A percentile compares a stretch with the other conserved stretches of the same genome.
Evolutionary conservation across 64 coral and sea anemone species (phyloP).

Genomic region (Anthopleura sola): DNA sequence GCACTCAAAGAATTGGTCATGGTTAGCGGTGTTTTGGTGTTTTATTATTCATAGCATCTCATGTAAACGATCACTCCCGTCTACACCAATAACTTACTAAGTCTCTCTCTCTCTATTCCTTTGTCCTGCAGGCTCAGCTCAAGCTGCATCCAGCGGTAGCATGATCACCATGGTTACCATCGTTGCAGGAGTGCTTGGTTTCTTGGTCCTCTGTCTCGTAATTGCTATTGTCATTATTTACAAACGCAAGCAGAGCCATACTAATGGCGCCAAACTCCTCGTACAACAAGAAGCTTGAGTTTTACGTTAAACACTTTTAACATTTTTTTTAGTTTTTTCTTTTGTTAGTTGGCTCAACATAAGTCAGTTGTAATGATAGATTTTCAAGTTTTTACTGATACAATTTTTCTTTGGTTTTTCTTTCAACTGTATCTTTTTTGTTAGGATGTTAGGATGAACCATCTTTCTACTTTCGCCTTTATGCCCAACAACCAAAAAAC

Average conservation of each 20-base stretch:
- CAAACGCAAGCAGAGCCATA: neutral
- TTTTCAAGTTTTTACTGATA: neutral
- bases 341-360: too few relatives aligned
- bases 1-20: too few relatives aligned
- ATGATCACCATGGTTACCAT: constrained; percentile 4
- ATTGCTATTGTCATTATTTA: constrained; percentile 14
- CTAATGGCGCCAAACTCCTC: neutral
- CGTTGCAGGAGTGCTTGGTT: constrained; percentile 19
- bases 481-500: neutral
- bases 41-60: too few relatives aligned
- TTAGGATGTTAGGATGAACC: neutral
- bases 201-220: constrained; percentile 8
- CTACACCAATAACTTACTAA: neutral
- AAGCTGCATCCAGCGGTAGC: neutral
- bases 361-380: neutral
- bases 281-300: neutral
- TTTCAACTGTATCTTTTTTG: neutral
- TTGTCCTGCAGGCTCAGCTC: neutral
- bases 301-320: neutral
- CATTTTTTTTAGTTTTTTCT: neutral
- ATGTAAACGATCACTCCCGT: too few relatives aligned
- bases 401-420: neutral
- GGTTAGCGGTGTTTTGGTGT: too few relatives aligned
- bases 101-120: neutral
- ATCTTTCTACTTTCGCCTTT: too few relatives aligned